phyloP scores from a whole-genome alignment of 2,888 invertebrate genomes.

The Gibbula magus region DNA sequence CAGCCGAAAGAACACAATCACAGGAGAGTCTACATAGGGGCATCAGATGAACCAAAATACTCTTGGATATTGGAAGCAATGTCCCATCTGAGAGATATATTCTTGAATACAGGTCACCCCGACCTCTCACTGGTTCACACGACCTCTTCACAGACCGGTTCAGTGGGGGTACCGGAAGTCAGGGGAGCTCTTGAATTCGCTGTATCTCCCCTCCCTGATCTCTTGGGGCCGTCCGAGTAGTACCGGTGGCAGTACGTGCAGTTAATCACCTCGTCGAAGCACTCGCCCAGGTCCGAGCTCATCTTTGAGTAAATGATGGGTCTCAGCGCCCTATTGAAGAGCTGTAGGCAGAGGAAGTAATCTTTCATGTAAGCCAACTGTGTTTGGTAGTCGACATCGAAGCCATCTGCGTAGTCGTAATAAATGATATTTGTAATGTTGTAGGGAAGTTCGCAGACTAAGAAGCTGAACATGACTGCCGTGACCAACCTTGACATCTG shows the following conservation, averaged over 20 bases:
- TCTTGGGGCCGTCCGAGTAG: slow-evolving; percentile 25
- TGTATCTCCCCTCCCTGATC: neutral
- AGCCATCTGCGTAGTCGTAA: slow-evolving; percentile 36
- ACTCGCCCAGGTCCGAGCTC: slow-evolving; percentile 60
- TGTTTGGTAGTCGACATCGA: slow-evolving; percentile 12
- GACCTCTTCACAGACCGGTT: neutral
- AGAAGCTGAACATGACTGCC: slow-evolving; percentile 54
- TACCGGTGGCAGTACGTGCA: slow-evolving; percentile 54
- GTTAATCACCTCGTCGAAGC: slow-evolving; percentile 67
- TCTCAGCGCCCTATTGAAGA: slow-evolving; percentile 60
- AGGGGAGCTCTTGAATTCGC: slow-evolving; percentile 3
- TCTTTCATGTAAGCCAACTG: slow-evolving; percentile 40
- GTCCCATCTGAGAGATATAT: neutral
- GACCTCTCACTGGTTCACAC: neutral
- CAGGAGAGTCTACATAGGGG: neutral
- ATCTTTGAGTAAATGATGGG: slow-evolving; percentile 66
- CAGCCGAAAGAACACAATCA: neutral
- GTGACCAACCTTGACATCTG: slow-evolving; percentile 61
- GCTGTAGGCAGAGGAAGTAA: slow-evolving; percentile 52
- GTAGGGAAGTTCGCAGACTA: slow-evolving; percentile 58
- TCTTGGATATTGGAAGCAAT: too few species aligned
- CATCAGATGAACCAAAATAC: too few species aligned
- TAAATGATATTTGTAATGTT: slow-evolving; percentile 52
- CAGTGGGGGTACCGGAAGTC: neutral
- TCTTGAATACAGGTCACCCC: neutral